These are phyloP conservation scores for Babyrousa celebensis DNA, from an alignment of 2,797 vertebrate species.

Conservation along the genomic window DNA sequence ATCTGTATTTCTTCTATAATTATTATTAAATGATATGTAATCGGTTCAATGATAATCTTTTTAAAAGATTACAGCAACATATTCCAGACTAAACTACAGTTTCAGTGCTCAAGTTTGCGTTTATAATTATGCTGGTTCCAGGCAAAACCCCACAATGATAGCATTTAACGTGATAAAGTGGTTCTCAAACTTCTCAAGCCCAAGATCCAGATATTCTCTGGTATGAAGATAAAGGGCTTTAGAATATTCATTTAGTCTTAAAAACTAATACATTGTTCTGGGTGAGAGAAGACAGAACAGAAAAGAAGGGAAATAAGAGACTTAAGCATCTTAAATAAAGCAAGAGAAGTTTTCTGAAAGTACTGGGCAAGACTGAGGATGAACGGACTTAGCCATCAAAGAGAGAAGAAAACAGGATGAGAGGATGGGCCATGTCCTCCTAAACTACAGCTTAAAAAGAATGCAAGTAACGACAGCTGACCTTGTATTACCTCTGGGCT, in stretches of 20 bases:
- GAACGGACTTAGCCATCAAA: slow-evolving; percentile 6
- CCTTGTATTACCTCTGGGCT: not conserved
- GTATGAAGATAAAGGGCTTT: not conserved
- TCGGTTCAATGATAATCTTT: not conserved
- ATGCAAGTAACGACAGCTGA: not conserved
- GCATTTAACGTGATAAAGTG: slow-evolving; percentile 28
- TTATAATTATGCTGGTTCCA: not conserved
- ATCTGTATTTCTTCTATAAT: not conserved
- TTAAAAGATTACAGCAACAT: slow-evolving; percentile 33
- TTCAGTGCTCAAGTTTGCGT: not conserved
- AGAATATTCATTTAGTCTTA: slow-evolving; percentile 45
- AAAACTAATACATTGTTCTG: slow-evolving; percentile 17
- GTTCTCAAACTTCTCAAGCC: slow-evolving; percentile 31
- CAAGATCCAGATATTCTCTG: not conserved
- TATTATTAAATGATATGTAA: slow-evolving; percentile 19
- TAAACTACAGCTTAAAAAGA: slow-evolving; percentile 3
- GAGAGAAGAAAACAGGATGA: slow-evolving; percentile 5
- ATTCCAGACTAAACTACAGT: slow-evolving; percentile 31
- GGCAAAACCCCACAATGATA: slow-evolving; percentile 8
- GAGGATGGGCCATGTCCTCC: not conserved
- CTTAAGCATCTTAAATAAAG: not conserved
- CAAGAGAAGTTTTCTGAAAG: slow-evolving; percentile 26
- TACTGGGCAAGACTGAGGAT: not conserved
- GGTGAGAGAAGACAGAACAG: not conserved
- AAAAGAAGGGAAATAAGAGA: slow-evolving; percentile 16